Conservation (phyloP, 1,140 invertebrate genomes). For the Pectinophora gossypiella region DNA sequence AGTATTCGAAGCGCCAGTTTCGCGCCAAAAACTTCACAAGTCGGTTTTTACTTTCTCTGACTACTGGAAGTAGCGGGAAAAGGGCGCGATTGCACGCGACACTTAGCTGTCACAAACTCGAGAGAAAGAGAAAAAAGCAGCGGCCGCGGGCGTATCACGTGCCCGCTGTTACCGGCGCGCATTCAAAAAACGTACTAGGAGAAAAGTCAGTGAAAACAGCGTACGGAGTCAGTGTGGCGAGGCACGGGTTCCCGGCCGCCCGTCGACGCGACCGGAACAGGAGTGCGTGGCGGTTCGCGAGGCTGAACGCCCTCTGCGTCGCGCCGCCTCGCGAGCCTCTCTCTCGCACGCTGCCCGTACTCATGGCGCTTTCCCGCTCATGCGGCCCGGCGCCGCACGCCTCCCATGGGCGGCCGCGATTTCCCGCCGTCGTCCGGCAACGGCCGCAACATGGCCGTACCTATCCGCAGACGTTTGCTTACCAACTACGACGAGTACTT, state of each 20-base stretch:
- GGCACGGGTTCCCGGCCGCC: constrained; percentile 65
- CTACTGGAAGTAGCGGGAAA: constrained; percentile 53
- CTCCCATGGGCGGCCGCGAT: constrained; percentile 71
- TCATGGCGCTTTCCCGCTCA: constrained; percentile 39
- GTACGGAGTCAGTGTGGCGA: constrained; percentile 51
- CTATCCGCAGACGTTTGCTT: constrained; percentile 33
- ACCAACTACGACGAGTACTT: constrained; percentile 40
- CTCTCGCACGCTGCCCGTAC: constrained; percentile 25
- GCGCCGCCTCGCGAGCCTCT: constrained; percentile 52
- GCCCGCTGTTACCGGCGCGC: constrained; percentile 54
- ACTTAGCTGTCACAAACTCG: constrained; percentile 48
- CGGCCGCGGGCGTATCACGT: constrained; percentile 53
- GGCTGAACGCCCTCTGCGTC: constrained; percentile 61
- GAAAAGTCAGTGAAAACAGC: constrained; percentile 53
- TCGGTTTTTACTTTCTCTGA: constrained; percentile 29
- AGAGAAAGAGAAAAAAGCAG: constrained; percentile 54
- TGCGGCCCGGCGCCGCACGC: constrained; percentile 48
- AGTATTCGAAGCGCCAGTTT: constrained; percentile 31
- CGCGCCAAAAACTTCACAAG: constrained; percentile 60
- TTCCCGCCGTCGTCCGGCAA: constrained; percentile 54
- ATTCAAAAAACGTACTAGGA: constrained; percentile 58
- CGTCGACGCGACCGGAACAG: constrained; percentile 69
- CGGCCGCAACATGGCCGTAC: constrained; percentile 68
- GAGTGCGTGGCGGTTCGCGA: constrained; percentile 56
- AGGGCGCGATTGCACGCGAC: constrained; percentile 43